Percentiles rank a stretch among this genome's conserved stretches.
These are phyloP conservation scores for Rhegmatorhina hoffmannsi DNA, from an alignment of 2,113 vertebrate species.

Conservation along the genomic window DNA sequence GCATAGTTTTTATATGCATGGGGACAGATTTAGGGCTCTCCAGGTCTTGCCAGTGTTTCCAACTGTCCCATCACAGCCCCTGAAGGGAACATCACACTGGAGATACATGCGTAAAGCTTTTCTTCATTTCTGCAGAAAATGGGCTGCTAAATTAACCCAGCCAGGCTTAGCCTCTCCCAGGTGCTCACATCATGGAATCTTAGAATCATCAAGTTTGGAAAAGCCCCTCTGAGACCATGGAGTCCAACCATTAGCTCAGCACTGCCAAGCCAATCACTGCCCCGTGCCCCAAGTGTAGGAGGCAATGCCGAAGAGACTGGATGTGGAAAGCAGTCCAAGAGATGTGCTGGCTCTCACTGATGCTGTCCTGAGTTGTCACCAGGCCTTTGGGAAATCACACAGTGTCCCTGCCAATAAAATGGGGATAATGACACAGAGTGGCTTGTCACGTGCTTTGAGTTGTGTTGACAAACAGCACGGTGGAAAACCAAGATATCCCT, in stretches of 20 bases:
- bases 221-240: background rate
- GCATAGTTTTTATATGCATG: background rate
- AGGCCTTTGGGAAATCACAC: background rate
- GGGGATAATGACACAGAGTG: background rate
- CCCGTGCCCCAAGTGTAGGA: background rate
- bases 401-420: background rate
- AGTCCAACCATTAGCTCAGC: background rate
- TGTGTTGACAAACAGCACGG: background rate
- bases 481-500: background rate
- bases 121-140: background rate
- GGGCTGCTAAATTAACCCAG: background rate
- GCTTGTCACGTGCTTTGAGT: background rate
- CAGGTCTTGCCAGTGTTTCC: background rate
- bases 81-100: background rate
- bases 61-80: background rate
- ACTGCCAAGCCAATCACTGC: background rate
- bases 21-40: background rate
- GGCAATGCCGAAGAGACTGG: fast-evolving
- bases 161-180: background rate
- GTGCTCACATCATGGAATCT: background rate
- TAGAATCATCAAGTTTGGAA: background rate
- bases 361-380: background rate
- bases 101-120: background rate
- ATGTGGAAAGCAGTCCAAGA: background rate
- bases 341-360: fast-evolving